Conservation (phyloP, 1,140 invertebrate genomes). For the Daktulosphaira vitifoliae region DNA sequence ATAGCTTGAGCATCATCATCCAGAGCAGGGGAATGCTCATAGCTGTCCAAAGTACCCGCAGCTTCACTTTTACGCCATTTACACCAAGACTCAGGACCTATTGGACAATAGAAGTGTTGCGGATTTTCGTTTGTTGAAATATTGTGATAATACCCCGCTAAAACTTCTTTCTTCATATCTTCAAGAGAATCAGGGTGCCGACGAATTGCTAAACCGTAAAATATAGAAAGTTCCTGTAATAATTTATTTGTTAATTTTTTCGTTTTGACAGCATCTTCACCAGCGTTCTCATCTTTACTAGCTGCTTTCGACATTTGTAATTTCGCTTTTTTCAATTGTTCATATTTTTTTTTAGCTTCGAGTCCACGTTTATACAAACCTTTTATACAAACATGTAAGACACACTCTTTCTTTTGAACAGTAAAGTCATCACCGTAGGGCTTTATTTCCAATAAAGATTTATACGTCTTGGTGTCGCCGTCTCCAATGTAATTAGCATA, state of each 20-base stretch:
- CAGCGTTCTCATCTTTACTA: constrained; percentile 3
- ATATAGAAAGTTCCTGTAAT: neutral
- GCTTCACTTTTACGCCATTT: constrained; percentile 38
- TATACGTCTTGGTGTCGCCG: constrained; percentile 36
- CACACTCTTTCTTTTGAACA: too few relatives aligned
- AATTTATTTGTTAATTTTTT: too few relatives aligned
- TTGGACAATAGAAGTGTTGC: constrained; percentile 38
- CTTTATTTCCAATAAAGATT: neutral
- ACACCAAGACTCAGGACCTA: constrained; percentile 40
- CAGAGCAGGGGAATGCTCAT: constrained; percentile 28
- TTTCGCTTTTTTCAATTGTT: constrained; percentile 14
- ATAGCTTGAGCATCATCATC: neutral
- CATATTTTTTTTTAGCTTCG: too few relatives aligned
- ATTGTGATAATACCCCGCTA: constrained; percentile 32
- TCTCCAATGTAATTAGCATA: constrained; percentile 38
- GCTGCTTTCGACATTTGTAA: constrained; percentile 20
- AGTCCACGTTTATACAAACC: too few relatives aligned
- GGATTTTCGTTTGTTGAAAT: constrained; percentile 12
- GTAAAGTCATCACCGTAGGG: constrained; percentile 29
- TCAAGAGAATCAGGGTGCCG: neutral
- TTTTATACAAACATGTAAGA: too few relatives aligned
- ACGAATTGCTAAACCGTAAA: constrained; percentile 34
- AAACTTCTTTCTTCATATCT: constrained; percentile 28
- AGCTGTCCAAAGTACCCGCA: constrained; percentile 28
- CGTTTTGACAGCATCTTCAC: too few relatives aligned